These are phyloP conservation scores for Hypanus sabinus DNA, from an alignment of 2,113 vertebrate genomes.

Conservation along the genomic window DNA sequence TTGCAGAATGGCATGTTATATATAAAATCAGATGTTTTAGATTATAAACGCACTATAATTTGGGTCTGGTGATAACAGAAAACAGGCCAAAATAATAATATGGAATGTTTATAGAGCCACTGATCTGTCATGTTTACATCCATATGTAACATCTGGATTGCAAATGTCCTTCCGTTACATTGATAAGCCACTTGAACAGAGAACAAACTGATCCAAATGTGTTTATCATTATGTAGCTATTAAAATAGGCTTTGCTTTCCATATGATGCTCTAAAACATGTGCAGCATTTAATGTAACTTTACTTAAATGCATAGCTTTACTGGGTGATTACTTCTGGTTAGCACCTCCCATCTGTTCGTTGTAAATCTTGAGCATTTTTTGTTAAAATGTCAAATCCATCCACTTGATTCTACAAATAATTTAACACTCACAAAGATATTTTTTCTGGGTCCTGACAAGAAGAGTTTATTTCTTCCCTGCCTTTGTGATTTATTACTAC, in stretches of 20 bases:
- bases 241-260: not conserved
- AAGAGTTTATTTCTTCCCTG: not conserved
- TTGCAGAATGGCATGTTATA: not conserved
- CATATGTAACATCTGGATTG: conserved; percentile 23
- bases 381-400: not conserved
- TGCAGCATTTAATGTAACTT: not conserved
- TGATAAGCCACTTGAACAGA: conserved; percentile 5
- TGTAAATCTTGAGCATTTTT: not conserved
- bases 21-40: not conserved
- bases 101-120: conserved; percentile 12
- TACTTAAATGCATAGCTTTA: not conserved
- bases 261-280: not conserved
- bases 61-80: not conserved
- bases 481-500: not conserved
- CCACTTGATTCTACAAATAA: not conserved
- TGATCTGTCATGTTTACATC: not conserved
- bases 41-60: not conserved
- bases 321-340: not conserved
- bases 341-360: not conserved
- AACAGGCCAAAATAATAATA: conserved; percentile 20
- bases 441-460: not conserved
- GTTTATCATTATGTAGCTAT: not conserved
- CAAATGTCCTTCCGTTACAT: conserved; percentile 15
- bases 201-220: conserved; percentile 16
- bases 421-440: not conserved